Evolutionary conservation across 2,888 invertebrate genomes (phyloP).

Genomic region (Drosophila helvetica): DNA sequence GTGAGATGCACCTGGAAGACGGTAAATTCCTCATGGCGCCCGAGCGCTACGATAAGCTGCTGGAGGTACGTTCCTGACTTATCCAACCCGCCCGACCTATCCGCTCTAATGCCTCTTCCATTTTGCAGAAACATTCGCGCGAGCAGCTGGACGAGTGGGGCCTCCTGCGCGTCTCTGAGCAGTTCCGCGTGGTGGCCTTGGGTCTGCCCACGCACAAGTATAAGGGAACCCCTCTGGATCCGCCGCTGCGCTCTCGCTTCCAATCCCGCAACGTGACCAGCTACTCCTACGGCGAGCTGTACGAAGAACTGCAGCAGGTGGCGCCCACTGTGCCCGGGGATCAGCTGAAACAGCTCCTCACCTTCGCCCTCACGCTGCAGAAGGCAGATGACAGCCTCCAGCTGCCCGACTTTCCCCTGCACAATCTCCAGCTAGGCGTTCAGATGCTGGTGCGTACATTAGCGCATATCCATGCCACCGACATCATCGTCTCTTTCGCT

Average conservation of each 20-base stretch:
- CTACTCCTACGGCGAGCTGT: slow-evolving; percentile 85
- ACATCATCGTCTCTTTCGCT: slow-evolving; percentile 1
- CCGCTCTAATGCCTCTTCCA: not conserved
- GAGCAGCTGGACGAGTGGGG: slow-evolving; percentile 93
- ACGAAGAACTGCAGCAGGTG: slow-evolving; percentile 84
- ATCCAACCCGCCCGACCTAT: not conserved
- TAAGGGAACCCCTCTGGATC: slow-evolving; percentile 96
- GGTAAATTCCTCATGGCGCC: slow-evolving; percentile 96
- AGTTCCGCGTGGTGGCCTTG: slow-evolving; percentile 96
- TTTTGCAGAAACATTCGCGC: slow-evolving; percentile 88
- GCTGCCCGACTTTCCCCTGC: slow-evolving; percentile 95
- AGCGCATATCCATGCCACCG: too few species aligned
- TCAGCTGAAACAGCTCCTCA: slow-evolving; percentile 85
- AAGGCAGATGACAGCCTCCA: slow-evolving; percentile 88
- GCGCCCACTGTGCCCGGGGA: slow-evolving; percentile 85
- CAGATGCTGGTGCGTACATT: slow-evolving; percentile 76
- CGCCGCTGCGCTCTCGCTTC: slow-evolving; percentile 96
- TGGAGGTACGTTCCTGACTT: slow-evolving; percentile 86
- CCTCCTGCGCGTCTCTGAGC: slow-evolving; percentile 95
- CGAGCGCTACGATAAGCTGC: slow-evolving; percentile 93
- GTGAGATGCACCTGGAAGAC: slow-evolving; percentile 99
- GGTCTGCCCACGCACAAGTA: slow-evolving; percentile 95
- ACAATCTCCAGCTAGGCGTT: slow-evolving; percentile 89
- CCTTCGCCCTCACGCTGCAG: slow-evolving; percentile 91
- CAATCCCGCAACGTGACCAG: slow-evolving; percentile 93